Evolutionary conservation across 2,888 invertebrate species (phyloP).

Genomic region (Gari tellinella): DNA sequence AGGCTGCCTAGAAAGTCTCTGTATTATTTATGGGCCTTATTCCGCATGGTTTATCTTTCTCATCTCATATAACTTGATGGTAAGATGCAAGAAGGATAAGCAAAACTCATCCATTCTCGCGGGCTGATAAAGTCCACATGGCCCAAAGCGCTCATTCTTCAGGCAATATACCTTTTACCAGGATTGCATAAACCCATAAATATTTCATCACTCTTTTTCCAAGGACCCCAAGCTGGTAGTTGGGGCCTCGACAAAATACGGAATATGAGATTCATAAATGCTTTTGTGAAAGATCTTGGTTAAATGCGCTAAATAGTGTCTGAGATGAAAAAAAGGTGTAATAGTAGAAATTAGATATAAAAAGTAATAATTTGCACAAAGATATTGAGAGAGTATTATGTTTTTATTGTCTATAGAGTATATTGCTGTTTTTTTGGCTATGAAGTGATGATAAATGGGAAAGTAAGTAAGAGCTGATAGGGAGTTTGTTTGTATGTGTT

Average conservation of each 20-base stretch:
- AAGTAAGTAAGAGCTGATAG: slow-evolving; percentile 11
- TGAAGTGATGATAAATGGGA: background rate
- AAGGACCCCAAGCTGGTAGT: no score
- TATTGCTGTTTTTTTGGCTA: background rate
- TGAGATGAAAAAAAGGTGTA: background rate
- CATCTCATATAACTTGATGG: slow-evolving; percentile 10
- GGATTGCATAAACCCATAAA: slow-evolving; percentile 44
- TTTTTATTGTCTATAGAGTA: background rate
- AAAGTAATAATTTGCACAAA: no score
- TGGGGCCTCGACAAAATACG: no score
- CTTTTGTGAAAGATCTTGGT: no score
- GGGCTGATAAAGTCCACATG: slow-evolving; percentile 50
- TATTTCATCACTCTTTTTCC: slow-evolving; percentile 33
- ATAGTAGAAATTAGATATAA: background rate
- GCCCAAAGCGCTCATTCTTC: slow-evolving; percentile 4
- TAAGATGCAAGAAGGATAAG: slow-evolving; percentile 28
- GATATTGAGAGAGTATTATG: background rate
- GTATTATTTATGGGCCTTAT: background rate
- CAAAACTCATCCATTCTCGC: slow-evolving; percentile 39
- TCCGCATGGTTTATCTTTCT: slow-evolving; percentile 28
- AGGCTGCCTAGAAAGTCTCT: no score
- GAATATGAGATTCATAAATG: no score
- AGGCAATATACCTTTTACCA: slow-evolving; percentile 26
- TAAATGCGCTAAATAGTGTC: no score
- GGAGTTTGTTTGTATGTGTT: slow-evolving; percentile 22